phyloP scores from a whole-genome alignment of 30 jellyfish, hydroid and myxozoan species.

The Haliclystus octoradiatus region DNA sequence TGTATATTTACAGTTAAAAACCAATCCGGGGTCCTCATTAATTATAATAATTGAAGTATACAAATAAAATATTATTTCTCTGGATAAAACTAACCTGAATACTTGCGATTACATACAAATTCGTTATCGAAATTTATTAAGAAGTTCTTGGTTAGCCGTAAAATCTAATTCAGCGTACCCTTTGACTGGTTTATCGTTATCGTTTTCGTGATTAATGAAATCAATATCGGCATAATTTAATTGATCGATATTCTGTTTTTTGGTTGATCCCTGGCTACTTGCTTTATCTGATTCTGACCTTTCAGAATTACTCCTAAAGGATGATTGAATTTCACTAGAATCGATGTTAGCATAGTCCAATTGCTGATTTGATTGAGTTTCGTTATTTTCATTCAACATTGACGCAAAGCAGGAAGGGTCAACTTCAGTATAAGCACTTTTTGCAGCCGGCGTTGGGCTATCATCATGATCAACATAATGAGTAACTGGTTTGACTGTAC shows the following conservation, averaged over 20 bases:
- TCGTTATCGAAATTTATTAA: neutral
- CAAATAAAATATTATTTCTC: too few species aligned
- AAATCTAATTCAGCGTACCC: constrained; percentile 79
- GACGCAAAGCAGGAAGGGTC: constrained; percentile 53
- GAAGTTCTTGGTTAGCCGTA: constrained; percentile 6
- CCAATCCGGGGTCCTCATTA: too few species aligned
- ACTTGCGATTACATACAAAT: neutral
- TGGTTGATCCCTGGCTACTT: neutral
- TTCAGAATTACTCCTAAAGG: neutral
- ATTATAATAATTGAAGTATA: too few species aligned
- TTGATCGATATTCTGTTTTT: neutral
- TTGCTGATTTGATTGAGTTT: neutral
- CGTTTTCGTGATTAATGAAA: constrained; percentile 17
- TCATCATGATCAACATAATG: constrained; percentile 63
- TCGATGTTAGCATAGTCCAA: neutral
- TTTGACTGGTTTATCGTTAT: constrained; percentile 15
- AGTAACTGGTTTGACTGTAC: constrained; percentile 91
- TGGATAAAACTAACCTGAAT: neutral
- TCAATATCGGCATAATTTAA: neutral
- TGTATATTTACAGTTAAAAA: too few species aligned
- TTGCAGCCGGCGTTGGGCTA: constrained; percentile 43
- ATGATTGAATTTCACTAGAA: neutral
- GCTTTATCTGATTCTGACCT: neutral
- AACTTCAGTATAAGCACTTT: constrained; percentile 70
- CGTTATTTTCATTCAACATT: neutral